phyloP scores from a whole-genome alignment of 2,113 vertebrate species.

The Turdus rufiventris region DNA sequence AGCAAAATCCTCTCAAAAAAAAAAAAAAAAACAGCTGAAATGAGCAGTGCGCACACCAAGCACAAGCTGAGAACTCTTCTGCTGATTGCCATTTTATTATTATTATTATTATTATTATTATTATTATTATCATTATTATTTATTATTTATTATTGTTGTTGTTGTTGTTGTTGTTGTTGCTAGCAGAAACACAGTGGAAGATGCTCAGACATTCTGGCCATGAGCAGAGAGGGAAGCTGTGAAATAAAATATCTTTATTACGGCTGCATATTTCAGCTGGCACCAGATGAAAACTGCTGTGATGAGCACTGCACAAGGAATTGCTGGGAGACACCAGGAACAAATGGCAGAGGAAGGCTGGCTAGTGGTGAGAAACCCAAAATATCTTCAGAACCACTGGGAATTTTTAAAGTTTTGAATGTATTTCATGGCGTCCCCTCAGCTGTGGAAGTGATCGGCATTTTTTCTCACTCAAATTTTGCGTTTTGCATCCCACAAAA shows the following conservation, averaged over 20 bases:
- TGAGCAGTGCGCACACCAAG: neutral
- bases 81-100: neutral
- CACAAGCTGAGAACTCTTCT: neutral
- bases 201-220: neutral
- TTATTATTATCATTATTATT: neutral
- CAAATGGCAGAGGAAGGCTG: neutral
- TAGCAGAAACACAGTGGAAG: neutral
- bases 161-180: neutral
- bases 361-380: neutral
- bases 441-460: neutral
- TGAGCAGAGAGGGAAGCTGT: neutral
- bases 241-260: constrained; percentile 45
- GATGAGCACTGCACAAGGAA: neutral
- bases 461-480: neutral
- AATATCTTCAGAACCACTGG: neutral
- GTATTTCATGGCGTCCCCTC: neutral
- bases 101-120: neutral
- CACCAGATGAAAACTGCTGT: neutral
- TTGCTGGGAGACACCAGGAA: constrained; percentile 6
- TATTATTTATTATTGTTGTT: neutral
- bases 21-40: neutral
- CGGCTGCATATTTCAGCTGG: constrained; percentile 17
- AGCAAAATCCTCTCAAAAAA: neutral
- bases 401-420: neutral
- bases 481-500: neutral